Evolutionary conservation across 2,797 vertebrate species (phyloP).

Genomic region (Alfaro cultratus): DNA sequence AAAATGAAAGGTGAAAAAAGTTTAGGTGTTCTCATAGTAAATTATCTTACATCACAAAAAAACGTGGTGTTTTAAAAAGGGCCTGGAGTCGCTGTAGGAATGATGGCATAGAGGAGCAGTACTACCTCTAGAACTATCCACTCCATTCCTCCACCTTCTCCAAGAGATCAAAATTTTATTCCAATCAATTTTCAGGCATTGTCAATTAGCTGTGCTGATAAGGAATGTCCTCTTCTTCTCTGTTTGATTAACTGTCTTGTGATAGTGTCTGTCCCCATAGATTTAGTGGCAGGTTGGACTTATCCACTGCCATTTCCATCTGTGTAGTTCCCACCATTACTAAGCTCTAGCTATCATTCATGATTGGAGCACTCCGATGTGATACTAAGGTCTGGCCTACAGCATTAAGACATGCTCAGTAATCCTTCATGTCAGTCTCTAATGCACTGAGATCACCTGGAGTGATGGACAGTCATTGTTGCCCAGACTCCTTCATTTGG

Average conservation of each 20-base stretch:
- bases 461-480: conserved; percentile 64
- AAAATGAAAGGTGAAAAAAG: background rate
- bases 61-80: background rate
- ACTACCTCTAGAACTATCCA: background rate
- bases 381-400: conserved; percentile 50
- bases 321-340: conserved; percentile 27
- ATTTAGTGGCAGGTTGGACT: conserved; percentile 50
- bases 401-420: conserved; percentile 52
- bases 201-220: background rate
- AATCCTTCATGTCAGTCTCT: conserved; percentile 59
- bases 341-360: conserved; percentile 59
- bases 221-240: conserved; percentile 2
- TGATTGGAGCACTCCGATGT: conserved; percentile 43
- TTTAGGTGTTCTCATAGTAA: background rate
- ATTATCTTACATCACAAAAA: background rate
- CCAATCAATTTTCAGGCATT: background rate
- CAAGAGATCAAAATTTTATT: background rate
- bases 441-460: conserved; percentile 55
- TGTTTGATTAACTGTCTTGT: conserved; percentile 7
- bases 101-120: background rate
- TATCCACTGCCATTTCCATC: conserved; percentile 46
- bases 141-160: background rate
- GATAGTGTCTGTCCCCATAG: conserved; percentile 17
- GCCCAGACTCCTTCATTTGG: conserved; percentile 42
- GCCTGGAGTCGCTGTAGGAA: background rate